These are phyloP conservation scores for Mesorhabditis spiculigera DNA, from an alignment of 2,888 invertebrate genomes.

Conservation along the genomic window DNA sequence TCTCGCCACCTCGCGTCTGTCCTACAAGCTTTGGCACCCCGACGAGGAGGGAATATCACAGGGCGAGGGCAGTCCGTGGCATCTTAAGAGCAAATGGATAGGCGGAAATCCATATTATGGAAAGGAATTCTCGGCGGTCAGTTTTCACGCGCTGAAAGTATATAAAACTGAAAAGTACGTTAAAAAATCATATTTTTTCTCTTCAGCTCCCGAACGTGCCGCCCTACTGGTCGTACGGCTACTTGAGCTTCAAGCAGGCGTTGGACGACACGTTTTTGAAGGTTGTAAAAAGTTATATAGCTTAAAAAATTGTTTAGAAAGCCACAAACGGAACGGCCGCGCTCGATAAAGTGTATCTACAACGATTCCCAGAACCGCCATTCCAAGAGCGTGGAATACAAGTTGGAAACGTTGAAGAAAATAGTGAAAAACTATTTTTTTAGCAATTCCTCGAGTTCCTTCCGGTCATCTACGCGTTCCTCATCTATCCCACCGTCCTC, in stretches of 20 bases:
- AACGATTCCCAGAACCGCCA: constrained; percentile 25
- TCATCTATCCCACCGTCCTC: constrained; percentile 39
- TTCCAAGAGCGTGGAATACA: neutral
- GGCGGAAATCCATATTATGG: too few relatives aligned
- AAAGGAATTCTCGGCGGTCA: too few relatives aligned
- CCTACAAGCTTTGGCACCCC: too few relatives aligned
- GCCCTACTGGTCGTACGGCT: constrained; percentile 44
- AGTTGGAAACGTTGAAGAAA: too few relatives aligned
- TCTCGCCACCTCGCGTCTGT: too few relatives aligned
- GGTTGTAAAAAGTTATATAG: constrained; percentile 6
- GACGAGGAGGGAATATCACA: too few relatives aligned
- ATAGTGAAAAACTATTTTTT: too few relatives aligned
- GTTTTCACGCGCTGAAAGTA: too few relatives aligned
- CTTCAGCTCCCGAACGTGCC: constrained; percentile 32
- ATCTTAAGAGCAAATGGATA: too few relatives aligned
- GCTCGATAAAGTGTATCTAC: constrained; percentile 11
- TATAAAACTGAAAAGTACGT: too few relatives aligned
- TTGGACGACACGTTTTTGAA: constrained; percentile 36
- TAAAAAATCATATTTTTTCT: too few relatives aligned
- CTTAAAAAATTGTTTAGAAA: neutral
- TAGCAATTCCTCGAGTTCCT: constrained; percentile 24
- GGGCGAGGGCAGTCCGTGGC: too few relatives aligned
- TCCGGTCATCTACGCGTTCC: constrained; percentile 41
- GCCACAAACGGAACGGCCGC: constrained; percentile 8
- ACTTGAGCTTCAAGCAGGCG: constrained; percentile 43